A percentile compares a stretch with the other conserved stretches of the same genome.
Conservation (phyloP, 1,140 invertebrate genomes). For the Diplogasteroides magnus region DNA sequence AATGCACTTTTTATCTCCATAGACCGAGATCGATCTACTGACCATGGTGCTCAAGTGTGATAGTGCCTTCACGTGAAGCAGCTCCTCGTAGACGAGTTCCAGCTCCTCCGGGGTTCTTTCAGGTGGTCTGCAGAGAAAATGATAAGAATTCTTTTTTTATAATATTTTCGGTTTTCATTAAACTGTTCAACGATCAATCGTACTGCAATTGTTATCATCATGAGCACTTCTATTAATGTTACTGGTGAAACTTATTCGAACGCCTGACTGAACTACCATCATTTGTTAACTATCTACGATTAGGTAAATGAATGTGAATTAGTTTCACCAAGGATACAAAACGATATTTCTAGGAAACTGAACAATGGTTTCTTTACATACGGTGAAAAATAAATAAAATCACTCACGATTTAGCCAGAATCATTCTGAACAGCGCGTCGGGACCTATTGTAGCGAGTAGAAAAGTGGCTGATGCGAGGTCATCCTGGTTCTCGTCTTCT, state of each 20-base stretch:
- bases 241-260: too few relatives aligned
- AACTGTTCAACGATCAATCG: background rate
- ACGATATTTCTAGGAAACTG: too few relatives aligned
- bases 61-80: conserved; percentile 75
- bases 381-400: too few relatives aligned
- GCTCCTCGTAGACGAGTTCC: conserved; percentile 77
- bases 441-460: conserved; percentile 67
- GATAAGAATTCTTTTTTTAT: background rate
- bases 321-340: too few relatives aligned
- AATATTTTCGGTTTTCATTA: background rate
- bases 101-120: conserved; percentile 74
- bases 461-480: conserved; percentile 66
- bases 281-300: too few relatives aligned
- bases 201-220: too few relatives aligned
- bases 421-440: conserved; percentile 74
- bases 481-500: conserved; percentile 56
- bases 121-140: conserved; percentile 61
- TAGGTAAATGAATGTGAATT: too few relatives aligned
- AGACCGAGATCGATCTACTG: too few relatives aligned
- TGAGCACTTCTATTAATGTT: too few relatives aligned
- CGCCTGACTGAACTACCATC: too few relatives aligned
- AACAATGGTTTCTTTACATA: too few relatives aligned
- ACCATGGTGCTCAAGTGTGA: conserved; percentile 76
- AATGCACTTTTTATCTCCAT: too few relatives aligned
- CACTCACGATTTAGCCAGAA: conserved; percentile 74